A percentile compares a stretch with the other conserved stretches of the same genome.
phyloP scores from a whole-genome alignment of 2,113 vertebrate genomes.

The Callorhinus ursinus region DNA sequence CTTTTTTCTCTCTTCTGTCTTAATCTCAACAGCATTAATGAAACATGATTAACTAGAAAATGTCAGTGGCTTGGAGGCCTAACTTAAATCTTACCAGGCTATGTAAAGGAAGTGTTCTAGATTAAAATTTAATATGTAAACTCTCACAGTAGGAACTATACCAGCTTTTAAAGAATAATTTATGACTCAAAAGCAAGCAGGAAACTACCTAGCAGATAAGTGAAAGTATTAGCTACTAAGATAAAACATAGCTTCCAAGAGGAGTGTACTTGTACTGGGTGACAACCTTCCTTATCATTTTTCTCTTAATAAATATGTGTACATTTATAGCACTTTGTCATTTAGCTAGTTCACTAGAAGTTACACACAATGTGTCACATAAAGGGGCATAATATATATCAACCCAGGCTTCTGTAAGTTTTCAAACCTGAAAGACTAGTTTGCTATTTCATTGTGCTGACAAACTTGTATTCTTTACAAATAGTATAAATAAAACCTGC shows the following conservation, averaged over 20 bases:
- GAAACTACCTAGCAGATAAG: not conserved
- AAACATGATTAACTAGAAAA: slow-evolving; percentile 44
- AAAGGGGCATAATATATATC: slow-evolving; percentile 43
- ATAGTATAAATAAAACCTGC: slow-evolving; percentile 16
- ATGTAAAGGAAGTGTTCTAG: slow-evolving; percentile 40
- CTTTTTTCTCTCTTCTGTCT: not conserved
- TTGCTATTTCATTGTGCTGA: slow-evolving; percentile 36
- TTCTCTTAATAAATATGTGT: slow-evolving; percentile 54
- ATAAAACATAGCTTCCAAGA: slow-evolving; percentile 58
- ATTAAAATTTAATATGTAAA: slow-evolving; percentile 56
- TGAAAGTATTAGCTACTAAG: slow-evolving; percentile 43
- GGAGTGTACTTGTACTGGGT: slow-evolving; percentile 22
- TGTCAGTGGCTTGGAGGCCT: slow-evolving; percentile 26
- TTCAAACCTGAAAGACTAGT: slow-evolving; percentile 24
- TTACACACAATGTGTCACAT: not conserved
- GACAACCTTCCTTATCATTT: slow-evolving; percentile 47
- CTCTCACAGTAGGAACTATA: slow-evolving; percentile 43
- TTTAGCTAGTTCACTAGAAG: slow-evolving; percentile 26
- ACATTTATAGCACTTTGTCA: not conserved
- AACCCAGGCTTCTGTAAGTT: slow-evolving; percentile 40
- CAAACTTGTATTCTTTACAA: slow-evolving; percentile 45
- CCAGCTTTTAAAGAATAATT: slow-evolving; percentile 60
- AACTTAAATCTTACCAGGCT: slow-evolving; percentile 22
- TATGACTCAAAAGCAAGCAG: slow-evolving; percentile 48
- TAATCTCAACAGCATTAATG: not conserved